Evolutionary conservation across 2,113 vertebrate species (phyloP).

Genomic region (Ia io): DNA sequence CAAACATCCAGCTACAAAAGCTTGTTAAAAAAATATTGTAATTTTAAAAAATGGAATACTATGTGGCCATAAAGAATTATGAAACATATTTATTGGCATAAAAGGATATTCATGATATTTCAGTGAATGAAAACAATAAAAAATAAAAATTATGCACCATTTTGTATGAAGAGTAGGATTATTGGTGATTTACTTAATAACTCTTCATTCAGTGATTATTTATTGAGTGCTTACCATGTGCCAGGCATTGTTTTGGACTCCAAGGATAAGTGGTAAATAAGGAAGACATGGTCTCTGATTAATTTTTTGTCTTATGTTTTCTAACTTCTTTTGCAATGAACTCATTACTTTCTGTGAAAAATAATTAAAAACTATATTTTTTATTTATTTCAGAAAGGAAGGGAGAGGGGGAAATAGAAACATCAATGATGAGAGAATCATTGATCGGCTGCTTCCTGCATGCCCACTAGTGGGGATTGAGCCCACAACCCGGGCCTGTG

Average conservation of each 20-base stretch:
- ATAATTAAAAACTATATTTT: too few species aligned
- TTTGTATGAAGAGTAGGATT: slow-evolving; percentile 9
- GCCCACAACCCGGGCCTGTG: too few species aligned
- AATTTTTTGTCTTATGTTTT: slow-evolving; percentile 4
- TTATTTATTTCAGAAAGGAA: too few species aligned
- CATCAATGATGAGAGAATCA: too few species aligned
- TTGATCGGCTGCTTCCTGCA: too few species aligned
- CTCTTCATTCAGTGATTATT: background rate
- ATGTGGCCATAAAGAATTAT: background rate
- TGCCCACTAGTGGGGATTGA: too few species aligned
- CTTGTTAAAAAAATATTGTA: background rate
- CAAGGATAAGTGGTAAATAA: background rate
- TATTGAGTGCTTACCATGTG: background rate
- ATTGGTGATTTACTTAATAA: background rate
- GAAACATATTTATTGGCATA: background rate
- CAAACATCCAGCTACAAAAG: background rate
- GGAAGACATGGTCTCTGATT: background rate
- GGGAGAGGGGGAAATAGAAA: too few species aligned
- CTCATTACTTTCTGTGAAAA: background rate
- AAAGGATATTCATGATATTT: slow-evolving; percentile 5
- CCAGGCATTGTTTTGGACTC: background rate
- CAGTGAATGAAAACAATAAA: background rate
- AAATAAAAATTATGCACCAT: background rate
- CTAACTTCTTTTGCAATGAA: background rate
- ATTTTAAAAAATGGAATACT: background rate